Conservation (phyloP, 2,113 vertebrate genomes). For the Meriones unguiculatus region DNA sequence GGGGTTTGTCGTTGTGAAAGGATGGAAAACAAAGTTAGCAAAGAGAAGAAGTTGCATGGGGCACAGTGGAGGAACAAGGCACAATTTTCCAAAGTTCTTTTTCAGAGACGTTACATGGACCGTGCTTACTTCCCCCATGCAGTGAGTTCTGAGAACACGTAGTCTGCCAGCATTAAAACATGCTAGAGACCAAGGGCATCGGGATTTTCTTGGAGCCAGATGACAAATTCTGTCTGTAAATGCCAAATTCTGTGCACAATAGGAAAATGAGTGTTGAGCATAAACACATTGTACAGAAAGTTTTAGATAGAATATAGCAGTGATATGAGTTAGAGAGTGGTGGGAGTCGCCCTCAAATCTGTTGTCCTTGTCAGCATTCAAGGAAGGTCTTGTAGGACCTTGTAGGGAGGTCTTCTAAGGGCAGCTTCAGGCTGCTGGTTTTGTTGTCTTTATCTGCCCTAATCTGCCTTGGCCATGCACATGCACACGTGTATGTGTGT, state of each 20-base stretch:
- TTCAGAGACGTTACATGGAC: background rate
- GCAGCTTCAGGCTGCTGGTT: background rate
- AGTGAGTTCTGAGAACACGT: background rate
- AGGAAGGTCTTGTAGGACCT: background rate
- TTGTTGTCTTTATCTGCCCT: background rate
- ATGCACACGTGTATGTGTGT: background rate
- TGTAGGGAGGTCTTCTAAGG: background rate
- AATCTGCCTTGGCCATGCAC: background rate
- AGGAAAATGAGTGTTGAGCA: background rate
- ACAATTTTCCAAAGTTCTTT: background rate
- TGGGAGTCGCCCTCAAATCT: background rate
- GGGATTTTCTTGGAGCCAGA: background rate
- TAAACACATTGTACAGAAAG: background rate
- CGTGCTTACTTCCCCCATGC: background rate
- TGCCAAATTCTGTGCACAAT: background rate
- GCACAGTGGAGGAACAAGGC: background rate
- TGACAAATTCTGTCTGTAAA: background rate
- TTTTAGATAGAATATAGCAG: background rate
- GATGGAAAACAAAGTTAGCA: slow-evolving; percentile 24
- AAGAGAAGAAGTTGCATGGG: background rate
- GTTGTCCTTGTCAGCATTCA: background rate
- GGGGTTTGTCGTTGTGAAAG: background rate
- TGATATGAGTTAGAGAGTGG: background rate
- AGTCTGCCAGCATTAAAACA: background rate
- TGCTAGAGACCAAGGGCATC: background rate